Percentiles rank a stretch among this genome's conserved stretches.
Conservation (phyloP, 2,888 invertebrate species). For the Taenaris catops region DNA sequence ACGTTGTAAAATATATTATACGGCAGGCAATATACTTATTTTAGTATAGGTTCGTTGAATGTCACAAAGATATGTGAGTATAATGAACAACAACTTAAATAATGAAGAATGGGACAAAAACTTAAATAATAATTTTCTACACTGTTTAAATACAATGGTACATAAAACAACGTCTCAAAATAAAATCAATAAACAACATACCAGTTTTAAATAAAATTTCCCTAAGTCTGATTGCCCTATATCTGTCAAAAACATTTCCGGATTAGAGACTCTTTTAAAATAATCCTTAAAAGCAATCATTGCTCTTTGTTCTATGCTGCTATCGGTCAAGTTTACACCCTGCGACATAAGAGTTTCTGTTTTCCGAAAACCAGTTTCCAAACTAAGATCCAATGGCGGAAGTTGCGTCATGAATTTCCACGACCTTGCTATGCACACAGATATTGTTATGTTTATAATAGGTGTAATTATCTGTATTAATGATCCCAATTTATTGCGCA, state of each 20-base stretch:
- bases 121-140: too few species aligned
- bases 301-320: slow-evolving; percentile 41
- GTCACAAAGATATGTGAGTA: too few species aligned
- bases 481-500: slow-evolving; percentile 56
- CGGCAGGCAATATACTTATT: too few species aligned
- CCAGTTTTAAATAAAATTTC: slow-evolving; percentile 65
- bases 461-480: slow-evolving; percentile 66
- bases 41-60: too few species aligned
- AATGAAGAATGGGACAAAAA: too few species aligned
- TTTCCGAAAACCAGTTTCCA: slow-evolving; percentile 57
- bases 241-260: slow-evolving; percentile 48
- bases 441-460: slow-evolving; percentile 62
- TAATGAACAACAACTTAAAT: too few species aligned
- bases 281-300: slow-evolving; percentile 53
- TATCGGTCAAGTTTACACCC: slow-evolving; percentile 36
- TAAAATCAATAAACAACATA: slow-evolving; percentile 31
- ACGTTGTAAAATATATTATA: too few species aligned
- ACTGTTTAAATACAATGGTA: too few species aligned
- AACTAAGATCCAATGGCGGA: slow-evolving; percentile 78
- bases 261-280: slow-evolving; percentile 42
- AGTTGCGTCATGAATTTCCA: slow-evolving; percentile 75
- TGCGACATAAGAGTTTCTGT: slow-evolving; percentile 58
- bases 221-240: slow-evolving; percentile 50
- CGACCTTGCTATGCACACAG: slow-evolving; percentile 61
- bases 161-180: too few species aligned